Evolutionary conservation across 2,113 vertebrate species (phyloP).

Genomic region (Pogonocichla stellata): DNA sequence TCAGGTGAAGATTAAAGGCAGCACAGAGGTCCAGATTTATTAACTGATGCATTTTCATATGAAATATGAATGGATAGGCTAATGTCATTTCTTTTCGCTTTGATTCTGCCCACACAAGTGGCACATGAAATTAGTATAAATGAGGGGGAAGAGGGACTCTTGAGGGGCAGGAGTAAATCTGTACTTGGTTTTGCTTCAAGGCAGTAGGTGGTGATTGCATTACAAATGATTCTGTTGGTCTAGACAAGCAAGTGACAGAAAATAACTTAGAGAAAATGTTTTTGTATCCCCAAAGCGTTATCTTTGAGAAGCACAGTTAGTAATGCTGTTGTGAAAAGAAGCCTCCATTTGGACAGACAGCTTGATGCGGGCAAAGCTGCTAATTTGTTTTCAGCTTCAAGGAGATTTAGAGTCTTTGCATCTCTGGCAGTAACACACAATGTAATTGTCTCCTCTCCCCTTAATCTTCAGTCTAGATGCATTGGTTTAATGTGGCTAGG

Average conservation of each 20-base stretch:
- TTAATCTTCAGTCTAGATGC: constrained; percentile 52
- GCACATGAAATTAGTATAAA: background rate
- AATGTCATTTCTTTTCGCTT: background rate
- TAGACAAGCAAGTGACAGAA: constrained; percentile 46
- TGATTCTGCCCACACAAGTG: background rate
- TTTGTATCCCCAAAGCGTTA: constrained; percentile 51
- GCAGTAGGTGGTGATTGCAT: background rate
- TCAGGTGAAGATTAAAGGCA: background rate
- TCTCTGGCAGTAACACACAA: constrained; percentile 38
- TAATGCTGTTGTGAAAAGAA: constrained; percentile 40
- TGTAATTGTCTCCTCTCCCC: constrained; percentile 60
- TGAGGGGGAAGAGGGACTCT: background rate
- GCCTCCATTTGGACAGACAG: constrained; percentile 33
- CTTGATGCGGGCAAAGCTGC: constrained; percentile 65
- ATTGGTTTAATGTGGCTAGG: background rate
- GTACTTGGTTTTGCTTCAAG: background rate
- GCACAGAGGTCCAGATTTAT: background rate
- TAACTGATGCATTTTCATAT: background rate
- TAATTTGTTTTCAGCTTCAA: constrained; percentile 76
- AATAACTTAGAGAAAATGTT: constrained; percentile 55
- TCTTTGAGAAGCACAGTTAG: constrained; percentile 40
- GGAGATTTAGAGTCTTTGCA: constrained; percentile 65
- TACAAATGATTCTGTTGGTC: background rate
- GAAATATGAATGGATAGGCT: background rate
- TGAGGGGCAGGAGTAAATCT: background rate